Evolutionary conservation across 2,797 vertebrate genomes (phyloP), one percentile per base, ranked within the genome.

Genomic region (Sebastes ruberrimus): DNA sequence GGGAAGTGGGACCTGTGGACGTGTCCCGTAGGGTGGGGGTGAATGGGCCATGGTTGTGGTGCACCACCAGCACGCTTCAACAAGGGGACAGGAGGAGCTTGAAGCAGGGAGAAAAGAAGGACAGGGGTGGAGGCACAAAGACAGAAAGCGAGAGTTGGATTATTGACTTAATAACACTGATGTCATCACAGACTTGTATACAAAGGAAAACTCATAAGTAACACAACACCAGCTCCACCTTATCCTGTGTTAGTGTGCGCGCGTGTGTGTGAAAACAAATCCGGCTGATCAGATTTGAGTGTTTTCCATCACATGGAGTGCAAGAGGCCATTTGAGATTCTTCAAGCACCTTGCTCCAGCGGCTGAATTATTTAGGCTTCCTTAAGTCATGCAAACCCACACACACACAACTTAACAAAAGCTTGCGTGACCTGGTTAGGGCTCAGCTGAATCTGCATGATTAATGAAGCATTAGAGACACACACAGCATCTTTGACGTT

Each of bases 211-310:
- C 78, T 83, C 72, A 85, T 77, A 79, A 87, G 91, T 90, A 94
- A 94, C 81, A 85, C 73, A 87, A 94, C 71, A 90, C 87, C 81
- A 11, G 56, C 20, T 82, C 61, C 20, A 53, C 46, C 81, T 86
- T 68, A 69, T 81, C 30, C 63, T 78, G 77, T 84, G 78, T 52
- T 63, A 32, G 73, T 80, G 80, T 75, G 73, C 59, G 56, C 18
- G 28, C 10, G 28, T 6, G 62, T 25, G 76, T 80, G 87, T 92
- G 95, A 93, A 95, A 96, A 94, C 87, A 94, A 95, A 96, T 95
- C 94, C 90, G 81, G 81, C 92, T 82, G 94, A 95, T 96, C 94
- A 95, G 96, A 96, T 96, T 96, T 95, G 93, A 94, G 91, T 88
- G 86, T 93, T 95, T 96, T 95, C 94, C 95, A 95, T 95, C 92